Conservation (phyloP, 37 sponge, comb jelly and placozoan species). For the Halisarca cf. caerulea region DNA sequence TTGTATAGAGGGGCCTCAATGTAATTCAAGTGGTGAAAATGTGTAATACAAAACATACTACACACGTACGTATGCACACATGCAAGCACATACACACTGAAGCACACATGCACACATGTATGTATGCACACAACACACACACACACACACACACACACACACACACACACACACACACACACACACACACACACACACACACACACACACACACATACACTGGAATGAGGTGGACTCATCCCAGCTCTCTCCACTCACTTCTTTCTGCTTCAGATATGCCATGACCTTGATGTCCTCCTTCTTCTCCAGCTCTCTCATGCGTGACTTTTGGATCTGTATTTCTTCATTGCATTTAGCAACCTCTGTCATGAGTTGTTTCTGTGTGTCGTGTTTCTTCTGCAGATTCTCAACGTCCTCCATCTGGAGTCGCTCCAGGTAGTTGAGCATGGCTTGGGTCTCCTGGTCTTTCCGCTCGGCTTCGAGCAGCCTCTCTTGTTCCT, state of each 20-base stretch:
- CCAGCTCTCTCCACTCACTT: slow-evolving; percentile 70
- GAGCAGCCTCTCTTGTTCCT: slow-evolving; percentile 87
- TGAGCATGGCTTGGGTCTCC: slow-evolving; percentile 91
- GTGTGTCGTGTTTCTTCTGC: slow-evolving; percentile 79
- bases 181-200: not conserved
- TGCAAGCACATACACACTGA: too few species aligned
- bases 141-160: not conserved
- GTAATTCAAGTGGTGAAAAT: too few species aligned
- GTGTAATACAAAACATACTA: too few species aligned
- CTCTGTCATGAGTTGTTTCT: slow-evolving; percentile 90
- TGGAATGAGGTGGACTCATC: too few species aligned
- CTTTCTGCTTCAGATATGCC: slow-evolving; percentile 92
- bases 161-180: not conserved
- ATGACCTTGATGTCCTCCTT: slow-evolving; percentile 86
- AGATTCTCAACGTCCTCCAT: slow-evolving; percentile 88
- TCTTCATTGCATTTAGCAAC: slow-evolving; percentile 85
- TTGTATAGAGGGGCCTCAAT: too few species aligned
- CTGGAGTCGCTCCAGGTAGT: slow-evolving; percentile 78
- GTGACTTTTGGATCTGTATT: slow-evolving; percentile 79
- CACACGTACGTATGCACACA: too few species aligned
- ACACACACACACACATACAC: not conserved
- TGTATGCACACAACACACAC: not conserved
- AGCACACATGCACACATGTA: too few species aligned
- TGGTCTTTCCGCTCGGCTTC: slow-evolving; percentile 95
- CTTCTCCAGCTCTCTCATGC: slow-evolving; percentile 81